A percentile compares a stretch with the other conserved stretches of the same genome.
Evolutionary conservation across 2,888 invertebrate genomes (phyloP).

Genomic region (Ferdinandea cuprea): DNA sequence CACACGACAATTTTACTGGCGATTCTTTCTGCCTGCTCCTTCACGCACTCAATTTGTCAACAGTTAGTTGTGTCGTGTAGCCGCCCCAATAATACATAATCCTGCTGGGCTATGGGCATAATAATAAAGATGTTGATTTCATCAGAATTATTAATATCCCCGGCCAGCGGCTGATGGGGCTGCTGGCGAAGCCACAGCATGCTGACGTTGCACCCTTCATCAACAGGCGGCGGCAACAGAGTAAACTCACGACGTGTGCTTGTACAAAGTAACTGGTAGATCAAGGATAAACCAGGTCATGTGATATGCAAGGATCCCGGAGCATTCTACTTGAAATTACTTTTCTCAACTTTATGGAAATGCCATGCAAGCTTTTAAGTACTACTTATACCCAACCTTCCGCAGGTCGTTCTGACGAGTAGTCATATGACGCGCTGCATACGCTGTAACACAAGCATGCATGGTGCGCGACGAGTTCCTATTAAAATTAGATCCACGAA

Average conservation of each 20-base stretch:
- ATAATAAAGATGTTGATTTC: constrained; percentile 45
- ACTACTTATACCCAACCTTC: constrained; percentile 25
- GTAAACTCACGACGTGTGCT: constrained; percentile 15
- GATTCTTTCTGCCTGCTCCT: not conserved
- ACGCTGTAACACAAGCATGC: not conserved
- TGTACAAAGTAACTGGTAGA: constrained; percentile 7
- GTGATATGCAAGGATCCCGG: constrained; percentile 12
- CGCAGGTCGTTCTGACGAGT: not conserved
- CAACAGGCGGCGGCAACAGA: constrained; percentile 35
- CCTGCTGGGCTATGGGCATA: not conserved
- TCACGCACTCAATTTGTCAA: constrained; percentile 39
- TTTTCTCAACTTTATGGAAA: constrained; percentile 39
- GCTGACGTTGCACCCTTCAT: constrained; percentile 26
- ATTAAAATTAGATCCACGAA: constrained; percentile 56
- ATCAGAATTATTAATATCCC: constrained; percentile 40
- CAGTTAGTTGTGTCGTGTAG: constrained; percentile 21
- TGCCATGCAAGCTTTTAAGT: constrained; percentile 31
- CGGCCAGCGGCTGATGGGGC: not conserved
- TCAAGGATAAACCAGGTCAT: constrained; percentile 4
- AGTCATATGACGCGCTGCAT: not conserved
- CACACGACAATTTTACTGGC: constrained; percentile 20
- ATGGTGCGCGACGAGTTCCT: constrained; percentile 41
- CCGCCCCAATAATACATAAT: not conserved
- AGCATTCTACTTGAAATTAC: constrained; percentile 38
- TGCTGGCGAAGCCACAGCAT: not conserved